Evolutionary conservation across 1,140 invertebrate species (phyloP), one percentile per base, ranked within the genome.

Genomic region (Papilio machaon): DNA sequence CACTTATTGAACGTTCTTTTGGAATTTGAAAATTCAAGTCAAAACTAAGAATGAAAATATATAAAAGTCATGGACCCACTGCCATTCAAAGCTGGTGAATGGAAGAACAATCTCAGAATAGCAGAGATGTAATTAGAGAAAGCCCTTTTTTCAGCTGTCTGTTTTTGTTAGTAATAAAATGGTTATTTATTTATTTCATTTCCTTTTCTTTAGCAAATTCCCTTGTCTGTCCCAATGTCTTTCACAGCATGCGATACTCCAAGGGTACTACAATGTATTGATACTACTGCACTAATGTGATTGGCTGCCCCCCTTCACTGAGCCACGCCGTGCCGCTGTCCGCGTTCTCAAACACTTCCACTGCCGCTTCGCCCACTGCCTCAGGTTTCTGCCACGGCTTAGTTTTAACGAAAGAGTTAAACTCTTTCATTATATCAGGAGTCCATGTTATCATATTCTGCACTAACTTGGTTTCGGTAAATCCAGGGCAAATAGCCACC

Each of bases 401-500:
- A 17, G 74, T 58, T 23, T 79, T 58, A 6, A 70, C 2, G 47
- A 54, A 79, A 81, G 13, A 46, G 23, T 49, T 30, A 35, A 67
- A 52, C 49, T 79, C 52, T 11, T 79, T n/a, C 17, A 10, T 23
- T 17, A 19, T 11, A 4, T 70, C 64, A 70, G 10, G 30, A 35
- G 30, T 35, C 64, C 23, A 67, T 35, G 60, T 70, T 67, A n/a
- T 78, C 46, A 15, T 52, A 52, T 54, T 13, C 11, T 49, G 19
- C 52, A 30, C 49, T 38, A 82, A 38, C 88, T 90, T 7, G 81
- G 93, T 92, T 64, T 91, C 90, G 13, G 95, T 95, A 2, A 95
- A 91, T 38, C 95, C 92, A 17, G 95, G 95, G 83, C 95, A 95
- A 38, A 95, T 87, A 0, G 91, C 93, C 9, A 96, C 84, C 38